phyloP scores from a whole-genome alignment of 2,113 vertebrate genomes.

The rat (Rattus norvegicus) region DNA sequence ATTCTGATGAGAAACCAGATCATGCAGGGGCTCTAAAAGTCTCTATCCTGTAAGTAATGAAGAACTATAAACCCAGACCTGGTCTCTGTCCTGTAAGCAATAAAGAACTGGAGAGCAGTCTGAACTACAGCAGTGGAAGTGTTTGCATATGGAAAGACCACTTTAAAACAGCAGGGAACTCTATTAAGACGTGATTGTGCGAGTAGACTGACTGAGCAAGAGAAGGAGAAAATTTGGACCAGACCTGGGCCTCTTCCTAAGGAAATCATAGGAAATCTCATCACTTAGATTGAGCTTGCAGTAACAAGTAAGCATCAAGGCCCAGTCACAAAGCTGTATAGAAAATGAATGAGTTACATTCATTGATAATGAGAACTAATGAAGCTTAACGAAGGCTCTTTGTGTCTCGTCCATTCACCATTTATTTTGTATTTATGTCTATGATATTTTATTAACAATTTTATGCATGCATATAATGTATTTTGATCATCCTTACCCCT shows the following conservation, averaged over 20 bases:
- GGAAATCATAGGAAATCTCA: background rate
- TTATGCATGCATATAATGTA: background rate
- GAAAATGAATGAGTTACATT: constrained; percentile 31
- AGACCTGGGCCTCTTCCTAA: background rate
- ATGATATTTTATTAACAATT: background rate
- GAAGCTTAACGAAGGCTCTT: constrained; percentile 16
- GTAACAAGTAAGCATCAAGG: background rate
- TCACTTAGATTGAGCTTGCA: background rate
- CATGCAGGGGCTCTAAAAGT: background rate
- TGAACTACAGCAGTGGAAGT: background rate
- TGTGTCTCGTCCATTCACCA: background rate
- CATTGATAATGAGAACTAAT: background rate
- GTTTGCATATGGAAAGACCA: background rate
- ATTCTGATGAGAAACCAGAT: background rate
- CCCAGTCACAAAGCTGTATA: background rate
- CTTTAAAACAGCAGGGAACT: background rate
- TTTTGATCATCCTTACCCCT: background rate
- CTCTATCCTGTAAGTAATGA: background rate
- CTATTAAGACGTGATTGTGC: background rate
- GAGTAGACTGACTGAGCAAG: background rate
- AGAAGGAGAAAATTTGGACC: background rate
- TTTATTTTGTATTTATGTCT: background rate
- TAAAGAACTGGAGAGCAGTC: background rate
- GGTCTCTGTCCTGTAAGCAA: too few relatives aligned
- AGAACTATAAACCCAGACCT: background rate